Evolutionary conservation across 2,113 vertebrate genomes (phyloP), one percentile per base, ranked within the genome.

Genomic region (Stomatorhinus ivindoensis): DNA sequence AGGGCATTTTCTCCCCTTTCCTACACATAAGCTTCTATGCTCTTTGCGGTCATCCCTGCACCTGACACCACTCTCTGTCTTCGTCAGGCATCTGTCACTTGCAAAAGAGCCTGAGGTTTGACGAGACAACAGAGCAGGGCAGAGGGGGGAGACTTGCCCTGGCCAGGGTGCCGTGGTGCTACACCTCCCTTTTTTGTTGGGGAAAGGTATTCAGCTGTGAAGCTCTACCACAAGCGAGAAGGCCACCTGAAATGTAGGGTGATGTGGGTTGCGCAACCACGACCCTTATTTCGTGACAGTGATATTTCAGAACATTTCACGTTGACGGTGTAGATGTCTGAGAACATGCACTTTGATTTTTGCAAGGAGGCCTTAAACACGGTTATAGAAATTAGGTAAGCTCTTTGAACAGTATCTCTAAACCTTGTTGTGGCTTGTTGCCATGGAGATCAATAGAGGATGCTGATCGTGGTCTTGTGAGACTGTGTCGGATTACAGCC

Each of bases 31-130:
- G 76, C 35, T 55, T 31, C 51, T 82, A 39, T 58, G 73, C 11
- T 58, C 80, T 89, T 58, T 85, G 51, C 61, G 76, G 76, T 85
- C 8, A 7, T 82, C 80, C 51, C 35, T 9, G 88, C 92, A 21
- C 83, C 89, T 53, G 91, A 92, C 91, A 89, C 89, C 90, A 91
- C 91, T 91, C 92, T 93, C 92, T 89, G 91, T 93, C 93, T 93
- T 87, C 15, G 90, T 91, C 91, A 93, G 92, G 92, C 92, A 92
- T 94, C 92, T 94, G 94, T 92, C 95, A 94, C 92, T 94, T 94
- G 94, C 90, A 92, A 92, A 88, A 90, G 8, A 84, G 82, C 82
- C 39, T 42, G 39, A 19, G 44, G 44, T 46, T 44, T 24, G 7
- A 42, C 44, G 76, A 46, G 21, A 47, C 44, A 3, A 21, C 39